phyloP scores from a whole-genome alignment of 2,797 vertebrate species.

The Iguana delicatissima region DNA sequence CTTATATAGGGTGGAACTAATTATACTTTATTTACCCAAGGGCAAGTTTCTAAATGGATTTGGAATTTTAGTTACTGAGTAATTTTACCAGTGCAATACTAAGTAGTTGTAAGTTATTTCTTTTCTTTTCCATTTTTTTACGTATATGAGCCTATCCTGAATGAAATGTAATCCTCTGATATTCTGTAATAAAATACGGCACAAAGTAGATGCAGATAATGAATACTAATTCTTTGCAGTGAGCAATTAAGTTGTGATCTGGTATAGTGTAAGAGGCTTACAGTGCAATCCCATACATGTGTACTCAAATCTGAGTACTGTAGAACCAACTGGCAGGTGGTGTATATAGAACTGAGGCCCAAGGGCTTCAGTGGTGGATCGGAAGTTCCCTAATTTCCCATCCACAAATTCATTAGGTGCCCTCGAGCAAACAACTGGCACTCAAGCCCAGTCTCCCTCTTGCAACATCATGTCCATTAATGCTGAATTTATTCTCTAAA shows the following conservation, averaged over 20 bases:
- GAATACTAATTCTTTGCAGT: conserved; percentile 6
- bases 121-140: neutral
- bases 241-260: neutral
- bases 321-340: neutral
- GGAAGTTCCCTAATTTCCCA: neutral
- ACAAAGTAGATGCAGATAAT: neutral
- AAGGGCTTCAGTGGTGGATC: no score
- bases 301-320: neutral
- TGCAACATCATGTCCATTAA: neutral
- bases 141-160: neutral
- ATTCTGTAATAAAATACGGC: conserved; percentile 42
- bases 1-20: conserved; percentile 33
- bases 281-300: neutral
- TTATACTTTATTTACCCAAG: conserved; percentile 40
- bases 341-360: neutral
- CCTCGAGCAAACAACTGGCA: neutral
- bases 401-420: neutral
- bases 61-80: conserved; percentile 34
- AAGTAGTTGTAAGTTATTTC: conserved; percentile 37
- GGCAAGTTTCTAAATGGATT: conserved; percentile 36
- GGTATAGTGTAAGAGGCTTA: neutral
- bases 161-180: conserved; percentile 1
- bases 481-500: neutral
- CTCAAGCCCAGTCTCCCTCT: neutral
- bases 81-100: conserved; percentile 36